Conservation (phyloP, 2,888 invertebrate genomes). For the Cynaeus angustus region DNA sequence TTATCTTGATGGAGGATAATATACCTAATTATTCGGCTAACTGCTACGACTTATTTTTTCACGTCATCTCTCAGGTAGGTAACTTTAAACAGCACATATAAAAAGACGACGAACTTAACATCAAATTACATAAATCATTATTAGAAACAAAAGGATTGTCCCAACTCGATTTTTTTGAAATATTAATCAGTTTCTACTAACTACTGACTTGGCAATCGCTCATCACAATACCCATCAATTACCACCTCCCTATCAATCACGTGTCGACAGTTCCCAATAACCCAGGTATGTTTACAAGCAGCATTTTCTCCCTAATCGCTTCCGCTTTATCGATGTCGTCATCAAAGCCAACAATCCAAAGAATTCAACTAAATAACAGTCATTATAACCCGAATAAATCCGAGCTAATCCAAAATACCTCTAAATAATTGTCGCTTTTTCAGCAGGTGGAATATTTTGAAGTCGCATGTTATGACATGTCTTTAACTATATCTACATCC, state of each 20-base stretch:
- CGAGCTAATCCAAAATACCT: background rate
- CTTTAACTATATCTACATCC: conserved; percentile 3
- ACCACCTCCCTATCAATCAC: conserved; percentile 14
- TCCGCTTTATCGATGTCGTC: conserved; percentile 16
- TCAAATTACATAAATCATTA: too few relatives aligned
- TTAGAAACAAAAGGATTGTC: too few relatives aligned
- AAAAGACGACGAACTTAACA: too few relatives aligned
- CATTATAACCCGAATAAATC: conserved; percentile 21
- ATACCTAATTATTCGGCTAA: too few relatives aligned
- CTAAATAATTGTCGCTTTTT: conserved; percentile 5
- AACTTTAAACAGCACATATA: too few relatives aligned
- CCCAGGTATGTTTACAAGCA: conserved; percentile 20
- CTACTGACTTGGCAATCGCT: background rate
- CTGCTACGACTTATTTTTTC: too few relatives aligned
- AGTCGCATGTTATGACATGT: conserved; percentile 20
- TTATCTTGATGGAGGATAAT: too few relatives aligned
- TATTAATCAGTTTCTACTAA: too few relatives aligned
- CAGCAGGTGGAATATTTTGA: conserved; percentile 13
- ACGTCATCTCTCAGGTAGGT: too few relatives aligned
- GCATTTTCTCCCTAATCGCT: conserved; percentile 36
- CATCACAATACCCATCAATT: conserved; percentile 12
- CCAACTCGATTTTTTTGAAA: too few relatives aligned
- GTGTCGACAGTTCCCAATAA: conserved; percentile 8
- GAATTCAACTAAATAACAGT: conserved; percentile 16
- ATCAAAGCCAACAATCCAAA: conserved; percentile 6